Base-by-base conservation (phyloP, 2,797 vertebrate genomes). In the Masticophis lateralis region DNA sequence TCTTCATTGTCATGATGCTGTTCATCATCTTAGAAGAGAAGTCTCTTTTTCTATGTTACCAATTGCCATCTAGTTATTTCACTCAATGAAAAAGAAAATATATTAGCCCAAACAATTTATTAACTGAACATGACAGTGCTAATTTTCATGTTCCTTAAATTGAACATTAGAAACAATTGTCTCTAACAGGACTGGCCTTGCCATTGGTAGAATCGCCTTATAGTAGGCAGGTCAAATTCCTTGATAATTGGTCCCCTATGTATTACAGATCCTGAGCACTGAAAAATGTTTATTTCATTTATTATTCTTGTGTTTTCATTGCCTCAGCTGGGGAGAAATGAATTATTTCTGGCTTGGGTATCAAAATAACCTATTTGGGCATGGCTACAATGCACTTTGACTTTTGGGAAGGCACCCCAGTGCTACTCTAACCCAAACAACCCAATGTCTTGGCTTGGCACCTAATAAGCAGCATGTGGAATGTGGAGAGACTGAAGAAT, bases 211-310 rank as follows among this genome's bases (percentile, higher is more conserved):
- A 18, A 47, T 83, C 4, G 43, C 43, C 4, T 83, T 83, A 25
- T 25, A 47, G 79, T 12, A 83, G 43, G 79, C 79, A 47, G 79
- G 79, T 83, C 79, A 83, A 83, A 47, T 83, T 83, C 79, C 74
- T 47, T 79, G 18, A 79, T 79, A 79, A 43, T 43, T 79, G 37
- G 37, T 22, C 74, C 79, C 79, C 37, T 47, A 83, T 83, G 74
- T 11, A 22, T 11, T 43, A 12, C 18, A 83, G 79, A 47, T 47
- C 43, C 79, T 47, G 43, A 83, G 79, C 43, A 47, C 22, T 47
- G 37, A 83, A 83, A 79, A 47, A 83, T 25, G 79, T 83, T 83
- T 69, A 74, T 86, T 7, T 61, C 43, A 57, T 93, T 94, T 91
- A 93, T 92, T 14, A 55, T 92, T 1, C 25, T 94, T 25, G 5